A percentile compares a stretch with the other conserved stretches of the same genome.
Evolutionary conservation across 1,140 invertebrate species (phyloP).

Genomic region (Musca vetustissima): DNA sequence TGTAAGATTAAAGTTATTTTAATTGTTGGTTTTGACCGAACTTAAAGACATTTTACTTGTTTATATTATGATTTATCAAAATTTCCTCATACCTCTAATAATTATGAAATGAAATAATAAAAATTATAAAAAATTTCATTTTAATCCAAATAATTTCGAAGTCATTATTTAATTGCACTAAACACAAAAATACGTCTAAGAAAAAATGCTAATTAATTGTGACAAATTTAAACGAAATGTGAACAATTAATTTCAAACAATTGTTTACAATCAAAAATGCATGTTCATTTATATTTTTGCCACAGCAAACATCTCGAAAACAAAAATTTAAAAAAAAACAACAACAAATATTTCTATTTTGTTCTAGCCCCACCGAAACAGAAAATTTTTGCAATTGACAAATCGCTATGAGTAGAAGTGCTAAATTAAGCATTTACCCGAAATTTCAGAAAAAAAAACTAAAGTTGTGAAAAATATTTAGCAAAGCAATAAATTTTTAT

Average conservation of each 20-base stretch:
- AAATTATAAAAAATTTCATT: background rate
- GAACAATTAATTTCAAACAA: constrained; percentile 18
- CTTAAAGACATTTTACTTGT: too few species aligned
- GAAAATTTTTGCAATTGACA: constrained; percentile 13
- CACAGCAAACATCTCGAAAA: background rate
- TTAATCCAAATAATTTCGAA: constrained; percentile 14
- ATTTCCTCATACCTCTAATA: too few species aligned
- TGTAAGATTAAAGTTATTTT: too few species aligned
- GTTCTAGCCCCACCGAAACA: background rate
- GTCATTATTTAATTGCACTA: constrained; percentile 8
- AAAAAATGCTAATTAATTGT: constrained; percentile 20
- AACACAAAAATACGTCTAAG: background rate
- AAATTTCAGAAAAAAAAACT: constrained; percentile 5
- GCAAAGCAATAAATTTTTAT: too few species aligned
- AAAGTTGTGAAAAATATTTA: constrained; percentile 1
- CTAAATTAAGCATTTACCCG: constrained; percentile 21
- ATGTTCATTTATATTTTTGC: constrained; percentile 2
- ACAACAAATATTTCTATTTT: too few species aligned
- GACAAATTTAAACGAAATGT: constrained; percentile 22
- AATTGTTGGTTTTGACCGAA: too few species aligned
- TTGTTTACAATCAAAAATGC: background rate
- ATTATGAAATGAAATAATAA: too few species aligned
- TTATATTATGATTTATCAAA: too few species aligned
- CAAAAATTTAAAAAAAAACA: too few species aligned
- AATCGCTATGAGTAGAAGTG: constrained; percentile 16